Evolutionary conservation across 2,888 invertebrate species (phyloP).

Genomic region (Apotomis capreana): DNA sequence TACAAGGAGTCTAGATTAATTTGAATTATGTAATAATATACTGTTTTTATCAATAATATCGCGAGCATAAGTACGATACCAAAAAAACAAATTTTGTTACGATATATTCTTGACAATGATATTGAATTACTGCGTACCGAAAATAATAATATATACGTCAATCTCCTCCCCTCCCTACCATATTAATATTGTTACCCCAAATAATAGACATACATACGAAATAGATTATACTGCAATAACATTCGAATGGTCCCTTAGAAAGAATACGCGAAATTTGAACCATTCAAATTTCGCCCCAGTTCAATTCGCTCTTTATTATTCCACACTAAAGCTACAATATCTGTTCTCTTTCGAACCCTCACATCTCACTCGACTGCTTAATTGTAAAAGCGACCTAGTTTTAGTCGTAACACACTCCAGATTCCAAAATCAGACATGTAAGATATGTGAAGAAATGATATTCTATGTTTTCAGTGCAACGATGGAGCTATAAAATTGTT

Average conservation of each 20-base stretch:
- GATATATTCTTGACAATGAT: neutral
- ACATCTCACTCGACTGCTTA: neutral
- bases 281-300: slow-evolving; percentile 37
- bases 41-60: no score
- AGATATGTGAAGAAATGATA: slow-evolving; percentile 11
- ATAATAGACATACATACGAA: slow-evolving; percentile 2
- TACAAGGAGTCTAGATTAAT: neutral
- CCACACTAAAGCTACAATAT: slow-evolving; percentile 34
- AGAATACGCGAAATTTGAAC: slow-evolving; percentile 35
- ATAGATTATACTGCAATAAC: slow-evolving; percentile 36
- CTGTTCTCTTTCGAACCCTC: slow-evolving; percentile 3
- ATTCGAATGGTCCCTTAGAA: slow-evolving; percentile 33
- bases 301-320: slow-evolving; percentile 39
- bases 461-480: slow-evolving; percentile 43
- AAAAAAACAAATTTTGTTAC: neutral
- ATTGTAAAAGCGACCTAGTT: slow-evolving; percentile 9
- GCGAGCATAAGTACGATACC: neutral
- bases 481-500: slow-evolving; percentile 40
- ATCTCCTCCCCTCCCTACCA: neutral
- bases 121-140: neutral
- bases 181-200: neutral
- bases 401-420: neutral
- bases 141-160: neutral
- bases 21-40: no score
- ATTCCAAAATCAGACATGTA: neutral